Evolutionary conservation across 2,113 vertebrate genomes (phyloP).

Genomic region (Brachyhypopomus gauderio): DNA sequence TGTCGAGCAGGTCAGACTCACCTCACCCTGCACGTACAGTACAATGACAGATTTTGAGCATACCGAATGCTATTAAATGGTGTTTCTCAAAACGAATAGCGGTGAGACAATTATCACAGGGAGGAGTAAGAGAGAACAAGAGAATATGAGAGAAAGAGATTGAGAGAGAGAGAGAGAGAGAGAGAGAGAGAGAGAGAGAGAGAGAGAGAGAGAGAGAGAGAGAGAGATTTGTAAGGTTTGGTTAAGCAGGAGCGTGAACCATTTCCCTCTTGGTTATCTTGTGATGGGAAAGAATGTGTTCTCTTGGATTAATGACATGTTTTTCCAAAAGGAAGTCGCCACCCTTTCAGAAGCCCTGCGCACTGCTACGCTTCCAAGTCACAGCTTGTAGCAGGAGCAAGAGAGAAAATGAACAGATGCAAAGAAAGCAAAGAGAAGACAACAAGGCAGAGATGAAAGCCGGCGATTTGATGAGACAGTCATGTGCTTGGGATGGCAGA

Average conservation of each 20-base stretch:
- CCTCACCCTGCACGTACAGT: neutral
- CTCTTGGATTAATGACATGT: constrained; percentile 92
- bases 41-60: too few species aligned
- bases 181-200: neutral
- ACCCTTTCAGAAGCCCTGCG: constrained; percentile 87
- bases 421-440: constrained; percentile 6
- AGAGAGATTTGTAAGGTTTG: constrained; percentile 60
- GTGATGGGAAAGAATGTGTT: constrained; percentile 90
- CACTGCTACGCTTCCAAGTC: constrained; percentile 78
- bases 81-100: neutral
- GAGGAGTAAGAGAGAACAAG: neutral
- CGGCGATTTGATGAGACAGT: neutral
- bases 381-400: constrained; percentile 68
- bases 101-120: neutral
- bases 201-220: constrained; percentile 42
- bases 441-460: neutral
- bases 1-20: neutral
- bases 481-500: neutral
- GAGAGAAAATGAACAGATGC: constrained; percentile 50
- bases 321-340: constrained; percentile 93
- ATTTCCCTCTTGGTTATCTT: constrained; percentile 84
- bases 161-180: constrained; percentile 48
- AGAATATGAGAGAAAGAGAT: neutral
- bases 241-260: constrained; percentile 66
- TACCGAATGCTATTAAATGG: neutral